Base-by-base conservation (phyloP, 2,888 invertebrate species). In the Dioctria linearis region DNA sequence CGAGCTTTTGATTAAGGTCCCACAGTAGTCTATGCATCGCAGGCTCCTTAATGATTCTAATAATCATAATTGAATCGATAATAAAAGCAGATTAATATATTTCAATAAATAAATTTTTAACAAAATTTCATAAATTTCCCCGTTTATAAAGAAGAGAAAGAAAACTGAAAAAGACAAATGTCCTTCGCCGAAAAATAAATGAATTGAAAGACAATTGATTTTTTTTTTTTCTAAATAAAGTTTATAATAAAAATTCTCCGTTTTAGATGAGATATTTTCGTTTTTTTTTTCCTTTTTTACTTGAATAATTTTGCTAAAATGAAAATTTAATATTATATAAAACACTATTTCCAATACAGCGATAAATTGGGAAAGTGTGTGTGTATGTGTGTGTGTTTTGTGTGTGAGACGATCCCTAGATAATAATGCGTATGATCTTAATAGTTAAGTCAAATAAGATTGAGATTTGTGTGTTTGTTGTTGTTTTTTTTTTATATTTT, bases 351-450 rank as follows among this genome's bases (percentile, higher is more conserved):
- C 61, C 61, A 61, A 61, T 61, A 61, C 11, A 54, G 61, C 61
- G 61, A 61, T 39, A 39, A 61, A 61, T 54, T 54, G 54, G 54
- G 54, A 39, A 61, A 61, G 6, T 54, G 54, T 8, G 54, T 11
- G 54, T 54, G 54, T 8, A 3, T 11, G 54, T 69, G 4, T 46
- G 46, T 51, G 25, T 69, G 13, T 37, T 54, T 51, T 71, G 13
- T 71, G 37, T 39, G 25, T 25, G 8, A 8, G 25, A 6, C 61
- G 37, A 39, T 61, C 61, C 59, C 73, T 73, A 57, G 6, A 51
- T 76, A 76, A 49, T 76, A 75, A 63, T 76, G 76, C 54, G 73
- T 71, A 67, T 79, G 67, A 40, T 61, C 61, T 79, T 75, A 75
- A 59, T 75, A 25, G 25, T 79, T 79, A 67, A 69, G 54, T 79